A percentile compares a stretch with the other conserved stretches of the same genome.
Conservation (phyloP, 2,888 invertebrate genomes). For the Drosophila greeni region DNA sequence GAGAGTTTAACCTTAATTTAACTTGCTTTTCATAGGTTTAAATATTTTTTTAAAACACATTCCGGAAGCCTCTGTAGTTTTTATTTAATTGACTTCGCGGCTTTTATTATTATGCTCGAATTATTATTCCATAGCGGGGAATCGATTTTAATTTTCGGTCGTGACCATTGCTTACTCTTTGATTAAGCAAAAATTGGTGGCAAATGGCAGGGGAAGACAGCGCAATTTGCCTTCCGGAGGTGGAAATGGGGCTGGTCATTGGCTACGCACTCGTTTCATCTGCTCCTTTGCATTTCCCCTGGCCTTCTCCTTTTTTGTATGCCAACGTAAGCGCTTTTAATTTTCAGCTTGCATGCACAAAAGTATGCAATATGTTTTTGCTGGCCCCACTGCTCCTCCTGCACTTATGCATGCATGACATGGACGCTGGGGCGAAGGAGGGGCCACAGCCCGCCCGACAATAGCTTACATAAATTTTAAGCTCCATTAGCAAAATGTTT, state of each 20-base stretch:
- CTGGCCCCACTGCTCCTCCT: slow-evolving; percentile 40
- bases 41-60: neutral
- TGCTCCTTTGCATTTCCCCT: slow-evolving; percentile 41
- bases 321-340: slow-evolving; percentile 72
- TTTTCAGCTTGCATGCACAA: slow-evolving; percentile 75
- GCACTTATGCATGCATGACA: slow-evolving; percentile 70
- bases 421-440: slow-evolving; percentile 35
- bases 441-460: slow-evolving; percentile 48
- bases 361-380: slow-evolving; percentile 73
- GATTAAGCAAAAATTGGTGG: slow-evolving; percentile 16
- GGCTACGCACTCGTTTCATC: slow-evolving; percentile 49
- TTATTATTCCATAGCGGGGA: slow-evolving; percentile 31
- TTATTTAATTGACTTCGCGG: slow-evolving; percentile 30
- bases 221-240: slow-evolving; percentile 52
- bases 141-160: neutral
- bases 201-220: slow-evolving; percentile 43
- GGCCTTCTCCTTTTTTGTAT: slow-evolving; percentile 34
- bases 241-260: slow-evolving; percentile 16
- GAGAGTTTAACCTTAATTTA: neutral
- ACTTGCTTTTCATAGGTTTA: no score
- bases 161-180: slow-evolving; percentile 6
- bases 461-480: slow-evolving; percentile 74
- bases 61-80: neutral
- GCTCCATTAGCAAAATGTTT: slow-evolving; percentile 73
- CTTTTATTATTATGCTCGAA: slow-evolving; percentile 55